These are phyloP conservation scores for Heteromurus nitidus DNA, from an alignment of 2,888 invertebrate genomes.

Conservation along the genomic window DNA sequence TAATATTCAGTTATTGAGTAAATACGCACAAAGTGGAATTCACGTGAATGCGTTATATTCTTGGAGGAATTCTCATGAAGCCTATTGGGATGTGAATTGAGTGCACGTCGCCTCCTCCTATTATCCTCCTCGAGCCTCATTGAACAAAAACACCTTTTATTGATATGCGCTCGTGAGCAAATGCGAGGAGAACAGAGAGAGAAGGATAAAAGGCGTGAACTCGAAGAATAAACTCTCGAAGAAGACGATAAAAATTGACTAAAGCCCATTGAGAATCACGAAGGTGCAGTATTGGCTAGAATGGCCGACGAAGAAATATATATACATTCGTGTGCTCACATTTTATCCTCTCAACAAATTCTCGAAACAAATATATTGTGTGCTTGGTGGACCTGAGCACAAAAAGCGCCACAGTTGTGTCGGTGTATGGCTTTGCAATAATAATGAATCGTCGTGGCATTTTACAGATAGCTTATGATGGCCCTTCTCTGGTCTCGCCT, in stretches of 20 bases:
- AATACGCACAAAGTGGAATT: neutral
- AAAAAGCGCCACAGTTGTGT: too few relatives aligned
- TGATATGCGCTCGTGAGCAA: conserved; percentile 13
- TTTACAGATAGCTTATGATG: neutral
- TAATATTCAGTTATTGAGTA: neutral
- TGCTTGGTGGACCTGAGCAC: too few relatives aligned
- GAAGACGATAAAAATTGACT: conserved; percentile 26
- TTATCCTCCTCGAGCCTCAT: neutral
- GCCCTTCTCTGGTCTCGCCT: too few relatives aligned
- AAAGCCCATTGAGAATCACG: conserved; percentile 14
- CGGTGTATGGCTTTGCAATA: neutral
- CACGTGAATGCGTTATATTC: neutral
- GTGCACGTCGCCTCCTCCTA: conserved; percentile 12
- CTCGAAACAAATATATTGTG: neutral
- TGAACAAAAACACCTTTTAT: conserved; percentile 15
- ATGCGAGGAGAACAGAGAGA: neutral
- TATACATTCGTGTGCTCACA: too few relatives aligned
- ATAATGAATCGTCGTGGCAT: neutral
- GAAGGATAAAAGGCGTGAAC: conserved; percentile 29
- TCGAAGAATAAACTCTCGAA: conserved; percentile 5
- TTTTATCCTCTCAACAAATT: neutral
- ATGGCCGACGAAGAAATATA: too few relatives aligned
- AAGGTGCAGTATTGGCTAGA: conserved; percentile 14
- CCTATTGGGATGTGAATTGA: conserved; percentile 1
- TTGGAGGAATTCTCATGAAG: neutral